Base-by-base conservation (phyloP, 2,797 vertebrate genomes). In the Propithecus perrieri region DNA sequence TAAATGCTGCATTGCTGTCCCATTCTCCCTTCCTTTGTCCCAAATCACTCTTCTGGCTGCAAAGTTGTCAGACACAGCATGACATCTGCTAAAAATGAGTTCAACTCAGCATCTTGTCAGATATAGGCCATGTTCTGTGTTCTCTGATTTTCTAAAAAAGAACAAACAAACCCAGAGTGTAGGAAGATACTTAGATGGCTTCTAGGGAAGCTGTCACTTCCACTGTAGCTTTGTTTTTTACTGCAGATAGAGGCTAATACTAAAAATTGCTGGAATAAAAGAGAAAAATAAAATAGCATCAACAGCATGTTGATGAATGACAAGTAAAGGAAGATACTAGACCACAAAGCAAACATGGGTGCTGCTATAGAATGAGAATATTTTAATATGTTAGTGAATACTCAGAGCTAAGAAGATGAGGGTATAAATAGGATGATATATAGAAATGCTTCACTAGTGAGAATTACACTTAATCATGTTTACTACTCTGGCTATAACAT, bases 91-190 rank as follows among this genome's bases (percentile, higher is more conserved):
- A 87, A 96, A 96, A 95, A 75, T 41, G 67, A 94, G 76, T 94
- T 91, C 59, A 72, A 5, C 57, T 35, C 87, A 90, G 96, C 61
- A 15, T 96, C 95, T 85, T 94, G 86, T 96, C 94, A 94, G 63
- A 86, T 84, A 28, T 38, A 59, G 89, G 2, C 76, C 18, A 12
- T 61, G 91, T 91, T 95, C 95, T 96, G 91, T 88, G 63, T 92
- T 95, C 85, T 97, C 86, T 97, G 74, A 97, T 97, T 95, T 96
- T 96, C 93, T 95, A 61, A 94, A 85, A 85, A 93, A 92, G 85
- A 96, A 97, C 95, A 98, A 96, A 97, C 91, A 96, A 93, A 92
- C 46, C 30, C 0, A 0, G 10, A 71, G 94, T 0, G 0, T 83
- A 85, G 88, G 92, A 89, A 85, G 86, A 17, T 79, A 94, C 61